Evolutionary conservation across 2,113 vertebrate genomes (phyloP).

Genomic region (Oceanodroma tethys): DNA sequence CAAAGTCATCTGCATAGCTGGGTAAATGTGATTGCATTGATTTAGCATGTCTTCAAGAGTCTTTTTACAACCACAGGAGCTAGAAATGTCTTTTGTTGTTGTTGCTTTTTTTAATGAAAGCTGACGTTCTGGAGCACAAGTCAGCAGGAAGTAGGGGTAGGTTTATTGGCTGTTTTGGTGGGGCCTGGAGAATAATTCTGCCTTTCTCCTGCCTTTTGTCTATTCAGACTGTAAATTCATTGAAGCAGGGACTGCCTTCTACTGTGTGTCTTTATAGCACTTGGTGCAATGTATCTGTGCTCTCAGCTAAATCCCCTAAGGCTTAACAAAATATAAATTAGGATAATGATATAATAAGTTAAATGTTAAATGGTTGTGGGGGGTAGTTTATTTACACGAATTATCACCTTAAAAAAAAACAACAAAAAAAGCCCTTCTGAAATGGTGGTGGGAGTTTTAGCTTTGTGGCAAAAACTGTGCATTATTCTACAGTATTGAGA

Average conservation of each 20-base stretch:
- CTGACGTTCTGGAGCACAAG: slow-evolving; percentile 40
- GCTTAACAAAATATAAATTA: slow-evolving; percentile 60
- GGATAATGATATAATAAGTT: slow-evolving; percentile 38
- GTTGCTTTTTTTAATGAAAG: slow-evolving; percentile 42
- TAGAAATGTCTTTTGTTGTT: slow-evolving; percentile 52
- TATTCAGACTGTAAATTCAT: slow-evolving; percentile 53
- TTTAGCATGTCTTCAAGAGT: slow-evolving; percentile 30
- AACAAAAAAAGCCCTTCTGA: background rate
- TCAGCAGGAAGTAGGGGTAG: slow-evolving; percentile 39
- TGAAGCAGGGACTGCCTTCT: slow-evolving; percentile 33
- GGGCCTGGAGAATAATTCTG: slow-evolving; percentile 57
- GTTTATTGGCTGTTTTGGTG: slow-evolving; percentile 62
- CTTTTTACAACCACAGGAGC: slow-evolving; percentile 41
- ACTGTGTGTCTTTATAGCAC: slow-evolving; percentile 23
- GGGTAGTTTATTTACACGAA: slow-evolving; percentile 38
- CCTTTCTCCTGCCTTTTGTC: slow-evolving; percentile 61
- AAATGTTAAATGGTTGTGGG: slow-evolving; percentile 1
- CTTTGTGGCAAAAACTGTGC: background rate
- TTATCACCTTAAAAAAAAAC: background rate
- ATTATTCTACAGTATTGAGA: background rate
- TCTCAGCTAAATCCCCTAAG: slow-evolving; percentile 37
- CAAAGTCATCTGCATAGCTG: background rate
- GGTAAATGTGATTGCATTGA: slow-evolving; percentile 14
- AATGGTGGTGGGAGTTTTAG: background rate
- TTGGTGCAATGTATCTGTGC: slow-evolving; percentile 21